Conservation (phyloP, 1,140 invertebrate genomes). For the Hydropsyche tenuis region DNA sequence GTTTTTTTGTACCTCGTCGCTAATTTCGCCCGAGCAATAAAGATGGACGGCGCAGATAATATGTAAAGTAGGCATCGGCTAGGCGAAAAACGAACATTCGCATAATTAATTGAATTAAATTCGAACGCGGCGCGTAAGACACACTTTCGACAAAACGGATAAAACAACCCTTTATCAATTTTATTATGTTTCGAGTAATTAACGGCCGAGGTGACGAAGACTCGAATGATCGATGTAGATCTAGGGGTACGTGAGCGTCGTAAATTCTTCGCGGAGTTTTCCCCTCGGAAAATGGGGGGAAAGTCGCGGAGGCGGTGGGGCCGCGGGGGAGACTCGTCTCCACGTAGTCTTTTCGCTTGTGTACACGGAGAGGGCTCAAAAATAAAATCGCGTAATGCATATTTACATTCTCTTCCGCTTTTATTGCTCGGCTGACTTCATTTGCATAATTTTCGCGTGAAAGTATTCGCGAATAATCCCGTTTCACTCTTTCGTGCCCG, state of each 20-base stretch:
- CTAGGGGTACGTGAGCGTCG: too few relatives aligned
- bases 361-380: slow-evolving; percentile 10
- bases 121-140: background rate
- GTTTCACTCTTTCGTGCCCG: slow-evolving; percentile 44
- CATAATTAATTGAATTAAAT: slow-evolving; percentile 26
- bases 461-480: slow-evolving; percentile 47
- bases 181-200: slow-evolving; percentile 46
- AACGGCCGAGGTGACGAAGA: slow-evolving; percentile 33
- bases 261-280: too few relatives aligned
- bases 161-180: background rate
- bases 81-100: background rate
- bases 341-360: background rate
- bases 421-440: slow-evolving; percentile 46
- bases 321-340: background rate
- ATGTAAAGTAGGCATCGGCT: background rate
- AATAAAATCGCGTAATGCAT: slow-evolving; percentile 47
- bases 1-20: background rate
- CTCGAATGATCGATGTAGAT: too few relatives aligned
- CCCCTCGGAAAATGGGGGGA: too few relatives aligned
- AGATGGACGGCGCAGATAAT: slow-evolving; percentile 8
- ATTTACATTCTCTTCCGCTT: slow-evolving; percentile 43
- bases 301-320: too few relatives aligned
- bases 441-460: slow-evolving; percentile 48
- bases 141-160: slow-evolving; percentile 13
- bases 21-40: slow-evolving; percentile 12